Base-by-base conservation (phyloP, 1,140 invertebrate genomes). In the Stenopsyche tienmushanensis region DNA sequence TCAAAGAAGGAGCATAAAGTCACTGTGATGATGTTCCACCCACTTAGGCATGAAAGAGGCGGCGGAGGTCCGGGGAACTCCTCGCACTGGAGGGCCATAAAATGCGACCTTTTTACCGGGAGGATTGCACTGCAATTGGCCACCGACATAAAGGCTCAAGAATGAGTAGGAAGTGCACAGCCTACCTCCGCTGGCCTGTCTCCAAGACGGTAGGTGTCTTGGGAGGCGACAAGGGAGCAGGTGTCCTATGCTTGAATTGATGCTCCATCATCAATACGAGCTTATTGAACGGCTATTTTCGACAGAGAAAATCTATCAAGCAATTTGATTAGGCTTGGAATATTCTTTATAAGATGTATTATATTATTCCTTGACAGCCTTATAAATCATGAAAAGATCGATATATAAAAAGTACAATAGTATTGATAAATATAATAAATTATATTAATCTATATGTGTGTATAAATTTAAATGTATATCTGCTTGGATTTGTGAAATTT, bases 71-170 rank as follows among this genome's bases (percentile, higher is more conserved):
- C 9, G 20, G 29, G 29, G 5, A 34, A 34, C 18, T 57, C 26
- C 52, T 54, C 52, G n/a, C n/a, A n/a, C 29, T 34, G 29, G 17
- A 57, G 54, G 39, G 54, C 54, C 54, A 26, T 57, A 57, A 57
- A 57, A 26, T 57, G 39, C 39, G 55, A 59, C 64, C 54, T 39
- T 65, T 65, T 65, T 59, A 59, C 44, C 54, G 26, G 25, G 23
- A 8, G 44, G 17, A 53, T 39, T 15, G 44, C 26, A 34, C 1
- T 29, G 41, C 54, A 65, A 58, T 59, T 60, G 26, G 42, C 64
- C 41, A 15, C 3, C 29, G 29, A 7, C 20, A 59, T 21, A 59
- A 59, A 59, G 57, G 21, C n/a, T 7, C 3, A 8, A 20, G 5
- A 20, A 23, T 18, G 24, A 15, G 53, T 29, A 13, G 53, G n/a